A percentile compares a stretch with the other conserved stretches of the same genome.
Conservation (phyloP, 2,888 invertebrate species). For the Sarcophaga carnaria region DNA sequence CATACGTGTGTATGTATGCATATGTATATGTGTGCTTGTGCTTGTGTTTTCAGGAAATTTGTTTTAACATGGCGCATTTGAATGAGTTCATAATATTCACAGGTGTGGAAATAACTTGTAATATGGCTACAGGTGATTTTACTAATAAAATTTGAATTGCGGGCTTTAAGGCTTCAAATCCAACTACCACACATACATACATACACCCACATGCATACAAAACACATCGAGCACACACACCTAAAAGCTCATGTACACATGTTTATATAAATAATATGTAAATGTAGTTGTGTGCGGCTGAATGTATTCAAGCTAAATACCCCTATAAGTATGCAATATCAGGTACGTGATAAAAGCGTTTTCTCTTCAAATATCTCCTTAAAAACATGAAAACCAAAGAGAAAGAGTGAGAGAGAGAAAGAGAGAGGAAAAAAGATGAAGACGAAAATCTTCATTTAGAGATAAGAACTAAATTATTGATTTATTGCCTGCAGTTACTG, state of each 20-base stretch:
- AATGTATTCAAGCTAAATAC: neutral
- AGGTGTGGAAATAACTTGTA: conserved; percentile 62
- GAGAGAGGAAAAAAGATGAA: neutral
- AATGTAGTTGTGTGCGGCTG: too few species aligned
- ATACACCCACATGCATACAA: neutral
- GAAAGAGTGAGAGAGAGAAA: neutral
- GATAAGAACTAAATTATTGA: conserved; percentile 21
- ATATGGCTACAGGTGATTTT: conserved; percentile 56
- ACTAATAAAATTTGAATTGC: conserved; percentile 32
- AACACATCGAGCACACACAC: neutral
- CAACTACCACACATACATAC: neutral
- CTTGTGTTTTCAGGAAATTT: neutral
- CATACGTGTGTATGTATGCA: too few species aligned
- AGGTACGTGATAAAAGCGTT: conserved; percentile 28
- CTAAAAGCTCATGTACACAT: neutral
- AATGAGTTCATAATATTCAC: conserved; percentile 57
- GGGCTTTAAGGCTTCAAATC: conserved; percentile 16
- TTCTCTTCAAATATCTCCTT: neutral
- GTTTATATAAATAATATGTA: too few species aligned
- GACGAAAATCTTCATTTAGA: neutral
- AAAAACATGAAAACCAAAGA: too few species aligned
- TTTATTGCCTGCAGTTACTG: neutral
- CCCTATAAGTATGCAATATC: conserved; percentile 22
- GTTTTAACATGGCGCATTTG: conserved; percentile 27
- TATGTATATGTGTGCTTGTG: too few species aligned